Percentiles rank a stretch among this genome's conserved stretches.
Evolutionary conservation across 2,797 vertebrate genomes (phyloP).

Genomic region (Diglossa cyanea): DNA sequence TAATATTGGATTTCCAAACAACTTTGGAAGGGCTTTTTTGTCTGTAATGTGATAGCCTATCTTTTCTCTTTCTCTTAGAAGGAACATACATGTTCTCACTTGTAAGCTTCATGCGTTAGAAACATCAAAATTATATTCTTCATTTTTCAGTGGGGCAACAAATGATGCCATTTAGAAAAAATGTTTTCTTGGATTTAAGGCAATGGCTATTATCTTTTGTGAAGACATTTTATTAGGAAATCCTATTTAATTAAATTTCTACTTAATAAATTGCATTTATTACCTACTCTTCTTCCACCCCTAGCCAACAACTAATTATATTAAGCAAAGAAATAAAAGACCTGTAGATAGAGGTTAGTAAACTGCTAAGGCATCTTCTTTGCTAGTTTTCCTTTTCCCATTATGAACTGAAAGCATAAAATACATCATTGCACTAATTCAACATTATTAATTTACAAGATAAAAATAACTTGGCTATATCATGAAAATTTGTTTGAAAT

Average conservation of each 20-base stretch:
- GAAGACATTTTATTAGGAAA: neutral
- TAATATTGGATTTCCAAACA: neutral
- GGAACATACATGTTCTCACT: neutral
- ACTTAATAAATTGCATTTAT: neutral
- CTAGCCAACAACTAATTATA: neutral
- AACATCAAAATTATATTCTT: neutral
- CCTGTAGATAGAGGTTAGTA: neutral
- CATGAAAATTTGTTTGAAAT: neutral
- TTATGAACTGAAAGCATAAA: neutral
- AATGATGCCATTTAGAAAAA: neutral
- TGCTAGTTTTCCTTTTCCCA: neutral
- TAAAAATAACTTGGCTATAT: neutral
- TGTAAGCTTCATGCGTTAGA: neutral
- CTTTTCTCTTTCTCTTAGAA: neutral
- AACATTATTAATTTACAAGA: neutral
- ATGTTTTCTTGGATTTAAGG: neutral
- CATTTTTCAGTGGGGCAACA: neutral
- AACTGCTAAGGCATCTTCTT: neutral
- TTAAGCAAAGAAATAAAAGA: neutral
- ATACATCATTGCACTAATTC: neutral
- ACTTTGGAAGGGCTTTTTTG: neutral
- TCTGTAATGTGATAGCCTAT: neutral
- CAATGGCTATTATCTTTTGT: neutral
- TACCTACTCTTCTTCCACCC: neutral
- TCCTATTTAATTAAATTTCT: neutral